These are phyloP conservation scores for Drosophila picticornis DNA, from an alignment of 2,888 invertebrate species.

Conservation along the genomic window DNA sequence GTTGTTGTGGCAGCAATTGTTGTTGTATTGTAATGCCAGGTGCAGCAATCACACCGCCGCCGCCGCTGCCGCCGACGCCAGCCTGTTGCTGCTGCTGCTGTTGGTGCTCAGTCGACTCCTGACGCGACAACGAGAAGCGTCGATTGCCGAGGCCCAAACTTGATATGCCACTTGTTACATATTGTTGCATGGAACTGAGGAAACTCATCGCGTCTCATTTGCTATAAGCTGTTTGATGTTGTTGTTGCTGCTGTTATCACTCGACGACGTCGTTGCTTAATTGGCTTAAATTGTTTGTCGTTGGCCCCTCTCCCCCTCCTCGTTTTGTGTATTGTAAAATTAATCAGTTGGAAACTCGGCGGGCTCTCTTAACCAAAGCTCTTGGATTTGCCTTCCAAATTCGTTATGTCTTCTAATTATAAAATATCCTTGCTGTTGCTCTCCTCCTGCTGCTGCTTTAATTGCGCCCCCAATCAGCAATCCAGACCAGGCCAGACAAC, in stretches of 20 bases:
- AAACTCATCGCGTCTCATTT: constrained; percentile 90
- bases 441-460: constrained; percentile 17
- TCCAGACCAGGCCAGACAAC: constrained; percentile 19
- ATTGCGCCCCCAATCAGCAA: constrained; percentile 27
- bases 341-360: constrained; percentile 75
- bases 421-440: constrained; percentile 49
- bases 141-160: constrained; percentile 92
- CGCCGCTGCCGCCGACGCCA: constrained; percentile 42
- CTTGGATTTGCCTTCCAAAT: constrained; percentile 58
- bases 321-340: constrained; percentile 58
- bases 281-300: constrained; percentile 55
- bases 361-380: constrained; percentile 38
- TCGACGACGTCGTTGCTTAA: constrained; percentile 36
- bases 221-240: constrained; percentile 34
- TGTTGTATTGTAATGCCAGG: constrained; percentile 21
- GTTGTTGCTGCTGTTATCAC: constrained; percentile 8
- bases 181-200: constrained; percentile 93
- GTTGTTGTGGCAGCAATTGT: constrained; percentile 23
- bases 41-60: constrained; percentile 34
- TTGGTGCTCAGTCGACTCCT: constrained; percentile 87
- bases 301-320: constrained; percentile 20
- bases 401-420: constrained; percentile 68
- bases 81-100: constrained; percentile 50
- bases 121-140: constrained; percentile 89
- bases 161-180: constrained; percentile 94